Conservation (phyloP, 2,888 invertebrate genomes). For the Cacoxenus indagator region DNA sequence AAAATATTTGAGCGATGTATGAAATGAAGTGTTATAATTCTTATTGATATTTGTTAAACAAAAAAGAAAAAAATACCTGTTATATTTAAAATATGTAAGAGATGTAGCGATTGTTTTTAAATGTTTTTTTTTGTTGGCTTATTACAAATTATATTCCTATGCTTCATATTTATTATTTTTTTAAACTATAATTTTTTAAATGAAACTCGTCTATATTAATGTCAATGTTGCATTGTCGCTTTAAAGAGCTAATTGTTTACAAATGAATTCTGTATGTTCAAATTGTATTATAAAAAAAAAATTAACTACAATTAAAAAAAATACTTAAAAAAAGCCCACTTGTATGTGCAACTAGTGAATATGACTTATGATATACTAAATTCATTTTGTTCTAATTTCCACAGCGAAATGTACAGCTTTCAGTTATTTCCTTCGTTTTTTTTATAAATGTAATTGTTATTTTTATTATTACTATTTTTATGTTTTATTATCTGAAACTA, state of each 20-base stretch:
- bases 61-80: conserved; percentile 1
- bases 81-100: conserved; percentile 16
- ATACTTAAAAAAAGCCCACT: too few species aligned
- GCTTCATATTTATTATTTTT: neutral
- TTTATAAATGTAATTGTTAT: conserved; percentile 5
- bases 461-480: conserved; percentile 42
- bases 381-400: neutral
- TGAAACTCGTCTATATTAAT: too few species aligned
- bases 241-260: too few species aligned
- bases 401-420: conserved; percentile 11
- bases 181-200: too few species aligned
- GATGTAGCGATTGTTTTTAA: conserved; percentile 16
- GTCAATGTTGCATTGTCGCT: too few species aligned
- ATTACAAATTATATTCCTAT: conserved; percentile 19
- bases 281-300: too few species aligned
- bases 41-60: conserved; percentile 43
- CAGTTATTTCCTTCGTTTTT: conserved; percentile 16
- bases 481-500: conserved; percentile 37
- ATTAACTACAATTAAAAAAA: too few species aligned
- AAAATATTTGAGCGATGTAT: conserved; percentile 30
- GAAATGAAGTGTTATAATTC: conserved; percentile 38
- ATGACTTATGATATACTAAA: too few species aligned
- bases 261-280: too few species aligned
- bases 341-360: too few species aligned
- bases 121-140: conserved; percentile 27